Conservation (phyloP, 2,888 invertebrate genomes). For the Troides aeacus region DNA sequence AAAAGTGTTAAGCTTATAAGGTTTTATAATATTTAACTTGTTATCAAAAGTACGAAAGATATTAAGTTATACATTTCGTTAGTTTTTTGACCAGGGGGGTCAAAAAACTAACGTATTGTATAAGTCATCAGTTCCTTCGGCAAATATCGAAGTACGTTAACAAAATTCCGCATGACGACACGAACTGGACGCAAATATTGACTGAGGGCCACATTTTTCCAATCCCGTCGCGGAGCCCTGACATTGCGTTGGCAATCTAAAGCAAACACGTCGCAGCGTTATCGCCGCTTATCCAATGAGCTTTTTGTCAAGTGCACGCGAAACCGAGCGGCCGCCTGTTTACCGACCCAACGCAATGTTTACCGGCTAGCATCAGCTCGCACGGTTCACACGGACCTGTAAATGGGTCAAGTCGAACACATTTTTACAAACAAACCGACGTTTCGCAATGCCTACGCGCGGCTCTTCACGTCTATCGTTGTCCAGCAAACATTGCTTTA, state of each 20-base stretch:
- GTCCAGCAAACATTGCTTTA: neutral
- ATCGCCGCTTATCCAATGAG: slow-evolving; percentile 28
- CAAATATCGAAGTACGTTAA: slow-evolving; percentile 3
- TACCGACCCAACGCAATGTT: slow-evolving; percentile 37
- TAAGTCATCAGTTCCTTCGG: neutral
- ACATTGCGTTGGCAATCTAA: slow-evolving; percentile 37
- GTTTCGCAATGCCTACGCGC: slow-evolving; percentile 8
- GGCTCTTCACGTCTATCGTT: neutral
- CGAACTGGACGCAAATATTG: slow-evolving; percentile 18
- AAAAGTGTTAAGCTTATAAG: too few relatives aligned
- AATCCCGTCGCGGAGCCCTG: slow-evolving; percentile 25
- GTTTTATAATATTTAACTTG: too few relatives aligned
- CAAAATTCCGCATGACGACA: slow-evolving; percentile 23
- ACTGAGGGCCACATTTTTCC: slow-evolving; percentile 5
- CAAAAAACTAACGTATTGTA: too few relatives aligned
- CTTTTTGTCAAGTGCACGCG: slow-evolving; percentile 39
- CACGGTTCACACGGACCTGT: slow-evolving; percentile 41
- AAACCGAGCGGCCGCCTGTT: slow-evolving; percentile 38
- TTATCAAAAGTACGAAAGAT: too few relatives aligned
- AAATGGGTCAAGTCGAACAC: slow-evolving; percentile 33
- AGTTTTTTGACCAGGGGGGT: too few relatives aligned
- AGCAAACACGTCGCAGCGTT: slow-evolving; percentile 29
- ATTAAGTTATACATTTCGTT: too few relatives aligned
- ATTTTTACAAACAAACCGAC: slow-evolving; percentile 27
- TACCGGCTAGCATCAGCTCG: slow-evolving; percentile 38